phyloP scores from a whole-genome alignment of 2,888 invertebrate genomes.

The Mimachlamys varia region DNA sequence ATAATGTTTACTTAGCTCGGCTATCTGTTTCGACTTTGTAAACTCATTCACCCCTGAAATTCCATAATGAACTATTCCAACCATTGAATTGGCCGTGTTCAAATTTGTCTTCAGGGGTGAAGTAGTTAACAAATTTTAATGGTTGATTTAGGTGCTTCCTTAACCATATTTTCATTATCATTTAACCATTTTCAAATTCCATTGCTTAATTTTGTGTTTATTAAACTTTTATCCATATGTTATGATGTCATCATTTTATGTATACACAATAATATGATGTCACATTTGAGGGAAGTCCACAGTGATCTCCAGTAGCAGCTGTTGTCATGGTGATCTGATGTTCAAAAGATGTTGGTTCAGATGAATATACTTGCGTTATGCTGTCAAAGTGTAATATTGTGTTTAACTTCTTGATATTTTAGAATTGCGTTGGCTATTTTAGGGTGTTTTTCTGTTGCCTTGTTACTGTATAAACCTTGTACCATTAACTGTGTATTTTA shows the following conservation, averaged over 20 bases:
- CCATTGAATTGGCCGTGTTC: too few relatives aligned
- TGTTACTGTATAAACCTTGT: constrained; percentile 22
- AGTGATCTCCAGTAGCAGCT: not conserved
- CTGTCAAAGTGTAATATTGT: not conserved
- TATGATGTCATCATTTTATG: not conserved
- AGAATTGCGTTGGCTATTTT: not conserved
- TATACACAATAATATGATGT: not conserved
- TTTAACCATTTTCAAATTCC: too few relatives aligned
- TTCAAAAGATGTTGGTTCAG: not conserved
- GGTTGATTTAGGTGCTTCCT: too few relatives aligned
- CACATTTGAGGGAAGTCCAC: not conserved
- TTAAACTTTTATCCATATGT: too few relatives aligned
- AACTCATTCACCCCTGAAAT: too few relatives aligned
- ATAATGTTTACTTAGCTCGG: too few relatives aligned
- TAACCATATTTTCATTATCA: too few relatives aligned
- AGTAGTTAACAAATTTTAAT: too few relatives aligned
- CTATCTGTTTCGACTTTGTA: too few relatives aligned
- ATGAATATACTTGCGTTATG: not conserved
- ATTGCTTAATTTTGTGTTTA: too few relatives aligned
- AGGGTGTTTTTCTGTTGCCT: not conserved
- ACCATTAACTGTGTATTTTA: not conserved
- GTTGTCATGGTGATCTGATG: not conserved
- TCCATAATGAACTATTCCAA: too few relatives aligned
- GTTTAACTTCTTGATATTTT: not conserved
- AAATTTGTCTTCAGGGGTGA: too few relatives aligned